Conservation (phyloP, 2,888 invertebrate genomes). For the Hemithea aestivaria region DNA sequence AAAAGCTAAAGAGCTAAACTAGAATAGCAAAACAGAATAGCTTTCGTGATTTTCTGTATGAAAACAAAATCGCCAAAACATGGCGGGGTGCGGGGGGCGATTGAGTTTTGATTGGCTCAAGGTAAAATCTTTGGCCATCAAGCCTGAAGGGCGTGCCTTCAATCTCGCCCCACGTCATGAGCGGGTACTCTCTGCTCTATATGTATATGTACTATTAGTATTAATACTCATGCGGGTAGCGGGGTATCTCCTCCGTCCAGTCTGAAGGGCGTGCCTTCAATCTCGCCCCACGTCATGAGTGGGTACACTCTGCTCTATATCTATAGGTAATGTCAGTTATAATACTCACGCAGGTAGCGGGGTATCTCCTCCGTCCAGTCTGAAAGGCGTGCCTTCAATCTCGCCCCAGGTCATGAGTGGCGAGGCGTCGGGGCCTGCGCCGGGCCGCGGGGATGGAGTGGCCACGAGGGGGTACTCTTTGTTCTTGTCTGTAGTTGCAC, state of each 20-base stretch:
- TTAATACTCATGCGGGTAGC: constrained; percentile 79
- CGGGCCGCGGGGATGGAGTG: constrained; percentile 95
- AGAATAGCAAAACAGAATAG: too few relatives aligned
- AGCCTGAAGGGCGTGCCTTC: constrained; percentile 98
- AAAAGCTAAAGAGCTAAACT: too few relatives aligned
- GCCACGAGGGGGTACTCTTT: constrained; percentile 82
- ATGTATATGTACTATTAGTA: too few relatives aligned
- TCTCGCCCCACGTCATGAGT: constrained; percentile 99
- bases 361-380: constrained; percentile 94
- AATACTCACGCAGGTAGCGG: constrained; percentile 83
- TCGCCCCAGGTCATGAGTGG: constrained; percentile 99
- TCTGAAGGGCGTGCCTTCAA: constrained; percentile 97
- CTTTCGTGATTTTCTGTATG: too few relatives aligned
- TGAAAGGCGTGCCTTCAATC: constrained; percentile 98
- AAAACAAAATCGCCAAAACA: too few relatives aligned
- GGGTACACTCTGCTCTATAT: too few relatives aligned
- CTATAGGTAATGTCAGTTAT: too few relatives aligned
- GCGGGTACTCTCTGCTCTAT: too few relatives aligned
- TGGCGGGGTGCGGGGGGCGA: too few relatives aligned
- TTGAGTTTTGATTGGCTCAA: too few relatives aligned
- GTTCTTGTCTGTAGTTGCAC: constrained; percentile 76
- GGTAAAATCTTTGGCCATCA: too few relatives aligned
- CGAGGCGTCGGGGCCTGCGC: constrained; percentile 85
- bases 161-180: constrained; percentile 99
- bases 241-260: constrained; percentile 96